Percentiles rank a stretch among this genome's conserved stretches.
These are phyloP conservation scores for Drosophila miranda DNA, from an alignment of 1,140 invertebrate genomes.

Conservation along the genomic window DNA sequence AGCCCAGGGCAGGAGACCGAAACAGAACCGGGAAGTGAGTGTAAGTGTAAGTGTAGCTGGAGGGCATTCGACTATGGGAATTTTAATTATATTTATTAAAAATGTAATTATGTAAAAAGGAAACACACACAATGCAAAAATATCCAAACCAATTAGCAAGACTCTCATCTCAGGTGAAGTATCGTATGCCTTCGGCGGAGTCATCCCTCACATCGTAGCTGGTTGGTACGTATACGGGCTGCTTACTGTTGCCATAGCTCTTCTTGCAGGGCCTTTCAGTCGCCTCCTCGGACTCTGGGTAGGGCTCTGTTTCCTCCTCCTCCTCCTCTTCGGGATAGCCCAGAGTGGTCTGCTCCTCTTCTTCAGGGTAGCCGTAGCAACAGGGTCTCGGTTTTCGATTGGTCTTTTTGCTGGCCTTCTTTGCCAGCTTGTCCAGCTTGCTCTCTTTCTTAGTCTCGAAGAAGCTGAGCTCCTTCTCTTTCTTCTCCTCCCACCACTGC, in stretches of 20 bases:
- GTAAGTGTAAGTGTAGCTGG: too few species aligned
- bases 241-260: constrained; percentile 6
- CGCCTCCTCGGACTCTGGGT: constrained; percentile 22
- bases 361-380: constrained; percentile 19
- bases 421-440: constrained; percentile 33
- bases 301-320: constrained; percentile 8
- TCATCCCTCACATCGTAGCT: constrained; percentile 54
- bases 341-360: constrained; percentile 3
- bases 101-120: constrained; percentile 62
- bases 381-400: constrained; percentile 35
- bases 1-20: not conserved
- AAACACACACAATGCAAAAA: constrained; percentile 18
- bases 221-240: constrained; percentile 8
- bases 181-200: constrained; percentile 49
- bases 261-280: constrained; percentile 17
- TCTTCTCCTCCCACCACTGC: constrained; percentile 61
- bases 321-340: constrained; percentile 7
- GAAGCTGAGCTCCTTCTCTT: constrained; percentile 53
- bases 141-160: constrained; percentile 31
- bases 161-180: constrained; percentile 50
- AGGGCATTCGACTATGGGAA: constrained; percentile 39
- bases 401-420: constrained; percentile 46
- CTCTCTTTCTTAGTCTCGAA: constrained; percentile 59
- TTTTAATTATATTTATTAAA: constrained; percentile 78
- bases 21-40: not conserved